A percentile compares a stretch with the other conserved stretches of the same genome.
Conservation (phyloP, 2,113 vertebrate genomes). For the Pelmatolapia mariae region DNA sequence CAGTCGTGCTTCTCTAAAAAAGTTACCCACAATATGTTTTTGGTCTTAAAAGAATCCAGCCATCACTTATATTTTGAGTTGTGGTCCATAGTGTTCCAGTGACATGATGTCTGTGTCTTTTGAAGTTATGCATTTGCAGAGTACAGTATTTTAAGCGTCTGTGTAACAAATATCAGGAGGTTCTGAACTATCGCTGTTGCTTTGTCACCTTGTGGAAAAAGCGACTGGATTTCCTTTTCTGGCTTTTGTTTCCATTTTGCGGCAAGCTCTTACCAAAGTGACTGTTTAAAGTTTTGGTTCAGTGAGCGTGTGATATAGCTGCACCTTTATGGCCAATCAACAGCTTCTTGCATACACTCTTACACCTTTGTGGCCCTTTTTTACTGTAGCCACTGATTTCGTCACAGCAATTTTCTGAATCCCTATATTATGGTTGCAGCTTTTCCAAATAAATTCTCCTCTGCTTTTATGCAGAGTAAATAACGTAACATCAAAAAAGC, state of each 20-base stretch:
- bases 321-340: background rate
- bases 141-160: background rate
- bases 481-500: background rate
- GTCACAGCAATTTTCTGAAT: background rate
- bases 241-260: constrained; percentile 3
- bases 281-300: constrained; percentile 1
- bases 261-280: background rate
- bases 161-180: background rate
- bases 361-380: background rate
- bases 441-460: constrained; percentile 26
- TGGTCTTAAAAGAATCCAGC: background rate
- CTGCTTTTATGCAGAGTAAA: constrained; percentile 23
- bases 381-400: background rate
- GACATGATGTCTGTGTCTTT: background rate
- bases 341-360: background rate
- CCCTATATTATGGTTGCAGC: constrained; percentile 18
- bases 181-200: background rate
- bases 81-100: background rate
- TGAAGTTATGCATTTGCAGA: background rate
- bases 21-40: background rate
- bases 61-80: background rate
- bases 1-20: background rate
- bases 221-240: background rate
- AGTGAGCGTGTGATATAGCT: background rate
- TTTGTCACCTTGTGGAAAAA: background rate